phyloP scores from a whole-genome alignment of 2,113 vertebrate genomes.

The Anolis sagrei region DNA sequence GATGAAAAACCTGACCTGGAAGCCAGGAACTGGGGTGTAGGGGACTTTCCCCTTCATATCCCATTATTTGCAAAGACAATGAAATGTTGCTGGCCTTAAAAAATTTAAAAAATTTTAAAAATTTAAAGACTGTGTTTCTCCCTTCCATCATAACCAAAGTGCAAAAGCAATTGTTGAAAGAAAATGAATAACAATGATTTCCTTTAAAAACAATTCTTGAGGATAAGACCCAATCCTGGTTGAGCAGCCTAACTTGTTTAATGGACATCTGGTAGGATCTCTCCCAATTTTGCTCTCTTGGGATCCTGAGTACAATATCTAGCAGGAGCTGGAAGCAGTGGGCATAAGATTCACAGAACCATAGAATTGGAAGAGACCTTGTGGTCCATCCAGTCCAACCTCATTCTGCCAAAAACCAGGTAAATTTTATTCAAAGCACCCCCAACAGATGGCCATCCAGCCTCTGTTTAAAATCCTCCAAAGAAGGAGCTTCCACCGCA shows the following conservation, averaged over 20 bases:
- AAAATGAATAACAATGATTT: not conserved
- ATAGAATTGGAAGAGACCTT: no score
- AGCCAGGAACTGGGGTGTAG: not conserved
- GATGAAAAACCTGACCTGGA: not conserved
- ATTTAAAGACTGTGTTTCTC: not conserved
- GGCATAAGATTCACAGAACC: no score
- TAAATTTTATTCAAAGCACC: no score
- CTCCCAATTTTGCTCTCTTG: no score
- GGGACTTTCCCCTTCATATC: not conserved
- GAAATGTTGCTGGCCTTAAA: not conserved
- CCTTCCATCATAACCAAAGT: not conserved
- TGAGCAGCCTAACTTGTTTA: not conserved
- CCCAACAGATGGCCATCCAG: no score
- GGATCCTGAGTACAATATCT: no score
- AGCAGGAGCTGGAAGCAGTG: no score
- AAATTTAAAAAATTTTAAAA: no score
- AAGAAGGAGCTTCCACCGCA: no score
- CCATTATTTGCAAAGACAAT: not conserved
- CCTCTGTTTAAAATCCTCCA: no score
- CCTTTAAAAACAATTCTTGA: not conserved
- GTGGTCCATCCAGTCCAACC: no score
- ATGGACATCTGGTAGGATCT: not conserved
- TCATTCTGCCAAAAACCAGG: no score
- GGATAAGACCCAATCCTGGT: not conserved
- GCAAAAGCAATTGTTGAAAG: not conserved